Conservation (phyloP, 1,140 invertebrate genomes). For the Cheumatopsyche charites region DNA sequence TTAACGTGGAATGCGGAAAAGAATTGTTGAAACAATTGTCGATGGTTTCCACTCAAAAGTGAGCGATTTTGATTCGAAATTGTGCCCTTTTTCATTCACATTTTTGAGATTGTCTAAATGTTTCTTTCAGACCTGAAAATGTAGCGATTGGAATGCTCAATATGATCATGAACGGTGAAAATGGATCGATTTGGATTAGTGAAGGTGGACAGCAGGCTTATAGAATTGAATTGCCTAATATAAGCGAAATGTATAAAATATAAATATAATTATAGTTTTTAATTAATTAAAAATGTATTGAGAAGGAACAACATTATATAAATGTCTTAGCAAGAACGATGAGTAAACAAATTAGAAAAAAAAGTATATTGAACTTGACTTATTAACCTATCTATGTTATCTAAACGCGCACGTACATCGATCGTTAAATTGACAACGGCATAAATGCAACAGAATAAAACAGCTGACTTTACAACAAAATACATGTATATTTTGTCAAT, state of each 20-base stretch:
- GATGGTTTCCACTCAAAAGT: conserved; percentile 42
- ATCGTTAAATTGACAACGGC: too few relatives aligned
- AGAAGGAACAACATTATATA: too few relatives aligned
- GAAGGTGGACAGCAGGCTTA: conserved; percentile 61
- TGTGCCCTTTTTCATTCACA: conserved; percentile 6
- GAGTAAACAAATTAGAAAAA: too few relatives aligned
- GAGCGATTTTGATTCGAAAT: background rate
- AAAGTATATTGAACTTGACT: too few relatives aligned
- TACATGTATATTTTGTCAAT: too few relatives aligned
- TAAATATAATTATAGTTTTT: conserved; percentile 9
- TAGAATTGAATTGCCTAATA: conserved; percentile 56
- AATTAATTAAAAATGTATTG: background rate
- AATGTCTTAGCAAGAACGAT: too few relatives aligned
- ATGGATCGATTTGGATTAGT: conserved; percentile 62
- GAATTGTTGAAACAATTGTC: conserved; percentile 43
- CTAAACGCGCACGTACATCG: too few relatives aligned
- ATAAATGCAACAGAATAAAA: too few relatives aligned
- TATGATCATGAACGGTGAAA: conserved; percentile 58
- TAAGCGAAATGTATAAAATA: conserved; percentile 8
- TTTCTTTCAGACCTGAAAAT: conserved; percentile 54
- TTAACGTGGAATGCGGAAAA: conserved; percentile 38
- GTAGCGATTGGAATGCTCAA: conserved; percentile 59
- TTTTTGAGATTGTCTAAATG: conserved; percentile 13
- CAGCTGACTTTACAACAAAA: too few relatives aligned
- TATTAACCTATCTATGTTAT: too few relatives aligned